phyloP scores from a whole-genome alignment of 2,888 invertebrate genomes.

The Andrena camellia region DNA sequence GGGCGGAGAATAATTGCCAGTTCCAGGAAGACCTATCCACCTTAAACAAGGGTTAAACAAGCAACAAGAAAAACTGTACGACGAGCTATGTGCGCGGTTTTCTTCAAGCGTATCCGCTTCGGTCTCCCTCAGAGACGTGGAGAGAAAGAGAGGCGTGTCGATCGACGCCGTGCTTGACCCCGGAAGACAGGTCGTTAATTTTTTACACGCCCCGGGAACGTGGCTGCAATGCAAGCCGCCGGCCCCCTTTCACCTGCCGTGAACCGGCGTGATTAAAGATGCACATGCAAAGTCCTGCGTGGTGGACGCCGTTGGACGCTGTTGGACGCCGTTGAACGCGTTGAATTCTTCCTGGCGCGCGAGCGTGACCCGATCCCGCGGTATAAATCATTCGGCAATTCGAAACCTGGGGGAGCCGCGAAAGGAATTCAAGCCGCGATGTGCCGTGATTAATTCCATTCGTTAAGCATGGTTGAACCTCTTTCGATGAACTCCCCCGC shows the following conservation, averaged over 20 bases:
- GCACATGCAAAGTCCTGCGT: conserved; percentile 62
- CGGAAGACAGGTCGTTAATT: conserved; percentile 73
- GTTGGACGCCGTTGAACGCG: conserved; percentile 12
- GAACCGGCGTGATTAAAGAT: conserved; percentile 69
- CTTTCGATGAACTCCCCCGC: conserved; percentile 26
- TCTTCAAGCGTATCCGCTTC: conserved; percentile 44
- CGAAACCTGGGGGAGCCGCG: conserved; percentile 35
- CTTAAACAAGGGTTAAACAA: conserved; percentile 9
- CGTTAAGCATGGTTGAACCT: conserved; percentile 40
- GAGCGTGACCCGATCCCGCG: conserved; percentile 35
- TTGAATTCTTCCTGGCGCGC: conserved; percentile 44
- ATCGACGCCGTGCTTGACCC: conserved; percentile 67
- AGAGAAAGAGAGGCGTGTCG: conserved; percentile 42
- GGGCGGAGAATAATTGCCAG: background rate
- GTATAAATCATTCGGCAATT: conserved; percentile 60
- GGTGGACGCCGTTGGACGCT: conserved; percentile 15
- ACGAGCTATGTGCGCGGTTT: conserved; percentile 34
- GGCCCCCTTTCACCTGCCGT: conserved; percentile 63
- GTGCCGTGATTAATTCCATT: conserved; percentile 49
- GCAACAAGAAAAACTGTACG: conserved; percentile 13
- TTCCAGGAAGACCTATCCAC: background rate
- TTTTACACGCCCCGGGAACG: conserved; percentile 65
- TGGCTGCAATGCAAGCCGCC: conserved; percentile 58
- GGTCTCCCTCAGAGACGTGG: conserved; percentile 8
- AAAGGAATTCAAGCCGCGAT: conserved; percentile 45